These are phyloP conservation scores for Azemiops feae DNA, from an alignment of 2,113 vertebrate species.

Conservation along the genomic window DNA sequence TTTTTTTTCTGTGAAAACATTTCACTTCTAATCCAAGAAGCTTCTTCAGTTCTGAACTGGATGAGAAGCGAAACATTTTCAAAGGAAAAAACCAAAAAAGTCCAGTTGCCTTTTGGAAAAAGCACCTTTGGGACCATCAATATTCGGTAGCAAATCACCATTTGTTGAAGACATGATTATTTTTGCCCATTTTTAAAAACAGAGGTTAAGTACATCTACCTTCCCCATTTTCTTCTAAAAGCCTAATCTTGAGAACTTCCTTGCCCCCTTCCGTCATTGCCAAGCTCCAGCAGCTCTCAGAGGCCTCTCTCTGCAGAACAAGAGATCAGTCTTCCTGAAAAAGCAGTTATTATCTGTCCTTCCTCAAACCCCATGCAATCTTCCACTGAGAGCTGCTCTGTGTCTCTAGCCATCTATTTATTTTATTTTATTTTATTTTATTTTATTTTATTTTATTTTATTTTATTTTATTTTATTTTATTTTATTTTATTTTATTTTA, in stretches of 20 bases:
- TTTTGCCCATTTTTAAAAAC: not conserved
- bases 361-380: not conserved
- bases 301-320: not conserved
- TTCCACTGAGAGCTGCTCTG: not conserved
- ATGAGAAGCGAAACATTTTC: not conserved
- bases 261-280: not conserved
- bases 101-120: not conserved
- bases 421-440: not conserved
- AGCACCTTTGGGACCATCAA: not conserved
- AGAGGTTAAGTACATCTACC: not conserved
- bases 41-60: not conserved
- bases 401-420: not conserved
- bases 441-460: too few relatives aligned
- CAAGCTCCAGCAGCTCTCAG: not conserved
- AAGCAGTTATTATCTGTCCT: not conserved
- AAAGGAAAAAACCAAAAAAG: not conserved
- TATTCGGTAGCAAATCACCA: not conserved
- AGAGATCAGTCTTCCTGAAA: not conserved
- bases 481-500: not conserved
- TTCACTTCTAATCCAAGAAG: not conserved
- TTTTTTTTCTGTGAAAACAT: not conserved
- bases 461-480: not conserved
- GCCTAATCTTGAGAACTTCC: not conserved
- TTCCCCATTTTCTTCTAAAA: not conserved
- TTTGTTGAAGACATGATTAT: not conserved